Conservation (phyloP, 2,113 vertebrate species). For the Phyllostomus discolor region DNA sequence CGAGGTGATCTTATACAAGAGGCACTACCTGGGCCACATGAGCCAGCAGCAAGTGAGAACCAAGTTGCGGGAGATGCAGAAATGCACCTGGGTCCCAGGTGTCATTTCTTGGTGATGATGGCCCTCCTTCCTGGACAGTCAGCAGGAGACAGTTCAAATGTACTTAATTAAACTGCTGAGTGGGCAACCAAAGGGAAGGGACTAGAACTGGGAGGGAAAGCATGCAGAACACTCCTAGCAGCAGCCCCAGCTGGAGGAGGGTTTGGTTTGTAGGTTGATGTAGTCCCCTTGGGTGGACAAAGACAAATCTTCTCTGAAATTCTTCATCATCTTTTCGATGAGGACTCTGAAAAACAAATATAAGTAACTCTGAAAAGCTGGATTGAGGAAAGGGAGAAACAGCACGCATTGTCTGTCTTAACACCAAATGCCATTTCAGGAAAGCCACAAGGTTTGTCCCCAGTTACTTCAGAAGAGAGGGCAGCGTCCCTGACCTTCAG, state of each 20-base stretch:
- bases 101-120: neutral
- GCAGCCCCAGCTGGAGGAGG: slow-evolving; percentile 79
- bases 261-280: slow-evolving; percentile 77
- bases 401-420: neutral
- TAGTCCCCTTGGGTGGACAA: slow-evolving; percentile 79
- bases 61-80: neutral
- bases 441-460: neutral
- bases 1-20: neutral
- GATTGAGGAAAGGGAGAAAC: neutral
- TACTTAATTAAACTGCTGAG: neutral
- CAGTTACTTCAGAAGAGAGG: neutral
- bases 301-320: slow-evolving; percentile 73
- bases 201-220: neutral
- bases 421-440: neutral
- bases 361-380: neutral
- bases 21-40: neutral
- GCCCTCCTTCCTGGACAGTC: neutral
- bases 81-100: neutral
- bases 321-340: slow-evolving; percentile 85
- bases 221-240: slow-evolving; percentile 61
- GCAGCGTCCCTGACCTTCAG: neutral
- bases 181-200: neutral
- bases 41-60: neutral
- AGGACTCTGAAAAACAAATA: slow-evolving; percentile 78
- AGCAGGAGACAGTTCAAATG: neutral